Percentiles rank a stretch among this genome's conserved stretches.
Conservation (phyloP, 2,797 vertebrate species). For the Geotrypetes seraphini region DNA sequence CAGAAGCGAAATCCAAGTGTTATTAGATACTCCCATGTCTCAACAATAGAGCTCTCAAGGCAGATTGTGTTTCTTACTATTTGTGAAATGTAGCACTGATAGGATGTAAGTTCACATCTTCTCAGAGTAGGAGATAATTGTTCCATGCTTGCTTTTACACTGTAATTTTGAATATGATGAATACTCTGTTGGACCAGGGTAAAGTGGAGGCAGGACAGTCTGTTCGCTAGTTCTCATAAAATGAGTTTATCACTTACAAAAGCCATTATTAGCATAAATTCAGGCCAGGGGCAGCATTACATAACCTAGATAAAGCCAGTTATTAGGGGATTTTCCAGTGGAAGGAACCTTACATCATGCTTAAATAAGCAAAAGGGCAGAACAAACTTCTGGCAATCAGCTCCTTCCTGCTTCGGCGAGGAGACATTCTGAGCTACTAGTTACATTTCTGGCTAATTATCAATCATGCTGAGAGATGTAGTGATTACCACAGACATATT, state of each 20-base stretch:
- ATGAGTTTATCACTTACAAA: neutral
- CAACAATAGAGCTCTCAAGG: no score
- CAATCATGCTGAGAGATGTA: conserved; percentile 15
- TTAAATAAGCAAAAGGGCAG: conserved; percentile 23
- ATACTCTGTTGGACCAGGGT: no score
- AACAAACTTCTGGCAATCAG: conserved; percentile 27
- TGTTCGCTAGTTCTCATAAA: no score
- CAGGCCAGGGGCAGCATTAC: conserved; percentile 14
- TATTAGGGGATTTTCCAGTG: conserved; percentile 39
- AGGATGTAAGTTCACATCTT: no score
- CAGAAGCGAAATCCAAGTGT: no score
- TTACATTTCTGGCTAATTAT: conserved; percentile 25
- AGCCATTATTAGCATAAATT: conserved; percentile 24
- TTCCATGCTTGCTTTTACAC: no score
- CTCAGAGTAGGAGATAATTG: no score
- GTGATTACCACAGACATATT: conserved; percentile 20
- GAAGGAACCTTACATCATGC: conserved; percentile 37
- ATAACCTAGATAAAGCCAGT: conserved; percentile 26
- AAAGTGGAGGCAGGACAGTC: no score
- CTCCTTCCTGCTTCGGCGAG: conserved; percentile 22
- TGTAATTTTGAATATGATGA: no score
- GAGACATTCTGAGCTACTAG: conserved; percentile 26
- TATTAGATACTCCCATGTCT: no score
- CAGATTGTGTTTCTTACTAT: no score
- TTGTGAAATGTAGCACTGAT: no score